Percentiles rank a stretch among this genome's conserved stretches.
Evolutionary conservation across 2,113 vertebrate species (phyloP).

Genomic region (Helogale parvula): DNA sequence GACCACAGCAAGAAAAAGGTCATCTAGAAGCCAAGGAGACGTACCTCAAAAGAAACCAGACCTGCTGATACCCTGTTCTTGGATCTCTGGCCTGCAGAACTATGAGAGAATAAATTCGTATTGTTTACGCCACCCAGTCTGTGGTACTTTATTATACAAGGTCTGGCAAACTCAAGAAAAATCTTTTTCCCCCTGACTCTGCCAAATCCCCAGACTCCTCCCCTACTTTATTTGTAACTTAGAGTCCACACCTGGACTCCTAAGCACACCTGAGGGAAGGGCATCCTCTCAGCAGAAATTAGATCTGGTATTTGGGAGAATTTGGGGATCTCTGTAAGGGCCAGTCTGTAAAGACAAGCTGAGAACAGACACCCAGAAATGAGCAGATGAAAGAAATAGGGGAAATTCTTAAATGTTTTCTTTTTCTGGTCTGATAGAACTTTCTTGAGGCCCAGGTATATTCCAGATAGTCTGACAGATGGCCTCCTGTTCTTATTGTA

Average conservation of each 20-base stretch:
- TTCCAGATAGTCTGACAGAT: not conserved
- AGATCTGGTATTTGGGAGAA: not conserved
- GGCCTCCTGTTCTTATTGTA: not conserved
- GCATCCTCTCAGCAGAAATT: not conserved
- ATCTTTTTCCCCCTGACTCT: not conserved
- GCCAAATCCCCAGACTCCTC: not conserved
- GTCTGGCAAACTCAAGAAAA: not conserved
- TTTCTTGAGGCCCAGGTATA: not conserved
- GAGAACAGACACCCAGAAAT: not conserved
- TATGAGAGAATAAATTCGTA: not conserved
- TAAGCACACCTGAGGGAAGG: not conserved
- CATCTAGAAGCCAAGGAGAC: not conserved
- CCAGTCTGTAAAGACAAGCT: not conserved
- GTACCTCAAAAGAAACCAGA: not conserved
- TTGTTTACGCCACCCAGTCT: not conserved
- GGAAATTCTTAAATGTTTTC: not conserved
- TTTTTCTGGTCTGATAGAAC: slow-evolving; percentile 11
- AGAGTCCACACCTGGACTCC: not conserved
- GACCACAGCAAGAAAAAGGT: not conserved
- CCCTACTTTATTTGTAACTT: not conserved
- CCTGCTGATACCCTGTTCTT: not conserved
- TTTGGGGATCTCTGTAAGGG: not conserved
- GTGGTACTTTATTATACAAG: not conserved
- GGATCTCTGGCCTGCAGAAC: not conserved
- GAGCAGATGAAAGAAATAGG: not conserved